phyloP scores from a whole-genome alignment of 2,888 invertebrate species.

The Entomobrya proxima region DNA sequence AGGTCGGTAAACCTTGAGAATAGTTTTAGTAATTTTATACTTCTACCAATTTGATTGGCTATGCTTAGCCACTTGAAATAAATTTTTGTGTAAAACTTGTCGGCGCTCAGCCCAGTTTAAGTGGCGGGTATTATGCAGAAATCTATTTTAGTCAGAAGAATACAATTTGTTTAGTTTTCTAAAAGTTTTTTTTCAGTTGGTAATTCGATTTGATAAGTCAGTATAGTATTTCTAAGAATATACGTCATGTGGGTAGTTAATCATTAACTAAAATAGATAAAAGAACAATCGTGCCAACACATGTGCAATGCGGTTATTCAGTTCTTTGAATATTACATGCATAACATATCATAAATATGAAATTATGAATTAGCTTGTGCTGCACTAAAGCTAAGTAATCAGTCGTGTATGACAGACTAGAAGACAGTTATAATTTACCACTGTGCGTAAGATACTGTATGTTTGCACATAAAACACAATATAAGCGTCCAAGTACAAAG shows the following conservation, averaged over 20 bases:
- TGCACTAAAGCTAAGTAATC: not conserved
- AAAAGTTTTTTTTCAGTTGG: not conserved
- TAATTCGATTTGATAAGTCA: not conserved
- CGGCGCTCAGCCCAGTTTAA: not conserved
- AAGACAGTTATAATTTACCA: not conserved
- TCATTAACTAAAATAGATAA: conserved; percentile 10
- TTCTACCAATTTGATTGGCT: not conserved
- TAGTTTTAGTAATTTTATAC: not conserved
- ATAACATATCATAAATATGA: not conserved
- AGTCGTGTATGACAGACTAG: not conserved
- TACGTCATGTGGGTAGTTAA: conserved; percentile 7
- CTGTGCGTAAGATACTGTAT: not conserved
- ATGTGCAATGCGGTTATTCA: not conserved
- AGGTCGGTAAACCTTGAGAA: conserved; percentile 27
- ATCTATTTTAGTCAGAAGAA: not conserved
- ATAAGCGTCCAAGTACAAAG: too few species aligned
- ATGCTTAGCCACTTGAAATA: not conserved
- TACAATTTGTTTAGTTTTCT: not conserved
- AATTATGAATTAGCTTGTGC: too few species aligned
- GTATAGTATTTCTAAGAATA: not conserved
- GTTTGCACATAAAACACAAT: not conserved
- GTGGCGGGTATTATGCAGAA: not conserved
- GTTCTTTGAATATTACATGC: not conserved
- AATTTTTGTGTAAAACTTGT: too few species aligned
- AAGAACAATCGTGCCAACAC: not conserved